These are phyloP conservation scores for Orius insidiosus DNA, from an alignment of 1,140 invertebrate species.

Conservation along the genomic window DNA sequence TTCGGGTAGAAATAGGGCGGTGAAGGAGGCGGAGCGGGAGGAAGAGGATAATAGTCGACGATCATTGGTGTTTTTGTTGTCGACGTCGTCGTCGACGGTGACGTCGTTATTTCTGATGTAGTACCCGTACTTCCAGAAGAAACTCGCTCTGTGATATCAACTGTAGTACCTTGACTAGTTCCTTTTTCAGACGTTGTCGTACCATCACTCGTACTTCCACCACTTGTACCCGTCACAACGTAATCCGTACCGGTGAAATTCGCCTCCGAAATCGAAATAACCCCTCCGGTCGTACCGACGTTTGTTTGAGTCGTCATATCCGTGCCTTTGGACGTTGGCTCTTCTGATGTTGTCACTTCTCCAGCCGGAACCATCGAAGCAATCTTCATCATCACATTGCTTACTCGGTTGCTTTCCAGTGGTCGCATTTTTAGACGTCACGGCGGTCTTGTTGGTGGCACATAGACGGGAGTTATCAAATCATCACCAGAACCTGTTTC, in stretches of 20 bases:
- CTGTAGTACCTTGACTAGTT: neutral
- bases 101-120: neutral
- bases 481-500: constrained; percentile 64
- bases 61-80: constrained; percentile 16
- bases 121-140: neutral
- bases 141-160: neutral
- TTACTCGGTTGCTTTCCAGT: constrained; percentile 26
- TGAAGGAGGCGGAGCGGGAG: constrained; percentile 9
- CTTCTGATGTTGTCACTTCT: constrained; percentile 28
- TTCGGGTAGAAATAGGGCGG: constrained; percentile 16
- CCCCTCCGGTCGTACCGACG: neutral
- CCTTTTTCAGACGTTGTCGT: neutral
- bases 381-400: constrained; percentile 62
- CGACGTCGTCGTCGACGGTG: constrained; percentile 16
- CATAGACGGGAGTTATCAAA: constrained; percentile 79
- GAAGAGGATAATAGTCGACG: constrained; percentile 5
- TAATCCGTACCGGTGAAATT: neutral
- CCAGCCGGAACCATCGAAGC: constrained; percentile 51
- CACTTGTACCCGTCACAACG: neutral
- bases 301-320: neutral
- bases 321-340: constrained; percentile 15
- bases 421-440: constrained; percentile 21
- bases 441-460: constrained; percentile 44
- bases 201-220: constrained; percentile 2
- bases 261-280: neutral